Evolutionary conservation across 2,797 vertebrate genomes (phyloP), one percentile per base, ranked within the genome.

Genomic region (Jordanella pulchra): DNA sequence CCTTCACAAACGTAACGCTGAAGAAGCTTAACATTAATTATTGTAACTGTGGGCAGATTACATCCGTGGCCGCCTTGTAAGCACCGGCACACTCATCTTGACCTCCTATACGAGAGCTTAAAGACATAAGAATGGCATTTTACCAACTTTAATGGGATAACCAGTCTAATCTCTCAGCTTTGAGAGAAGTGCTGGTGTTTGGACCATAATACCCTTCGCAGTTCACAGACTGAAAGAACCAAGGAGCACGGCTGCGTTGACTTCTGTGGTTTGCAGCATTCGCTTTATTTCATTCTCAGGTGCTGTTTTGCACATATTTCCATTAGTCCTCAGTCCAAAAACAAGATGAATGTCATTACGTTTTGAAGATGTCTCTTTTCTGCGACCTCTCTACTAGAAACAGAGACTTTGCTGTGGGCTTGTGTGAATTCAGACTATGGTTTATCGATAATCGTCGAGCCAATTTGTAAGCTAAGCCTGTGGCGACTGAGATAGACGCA

Each of bases 11-110:
- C 94, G 95, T 96, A 96, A 96, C 97, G 97, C 96, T 95, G 97
- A 97, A 97, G 97, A 97, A 99, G 97, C 97, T 98, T 99, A 99
- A 97, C 97, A 98, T 98, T 98, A 98, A 99, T 98, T 97, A 98
- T 98, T 98, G 97, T 97, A 98, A 99, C 96, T 98, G 97, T 96
- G 96, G 96, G 95, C 96, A 98, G 98, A 99, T 99, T 98, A 99
- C 97, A 98, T 97, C 96, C 96, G 92, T 93, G 95, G 94, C 95
- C 94, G 96, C 95, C 97, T 97, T 97, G 97, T 97, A 97, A 98
- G 96, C 95, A 95, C 95, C 95, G 94, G 94, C 96, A 95, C 96
- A 97, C 95, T 97, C 97, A 95, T 99, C 97, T 98, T 99, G 97
- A 99, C 97, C 97, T 97, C 97, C 96, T 96, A 95, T 96, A 95